phyloP scores from a whole-genome alignment of 2,113 vertebrate species.

The Pterocles orientalis region DNA sequence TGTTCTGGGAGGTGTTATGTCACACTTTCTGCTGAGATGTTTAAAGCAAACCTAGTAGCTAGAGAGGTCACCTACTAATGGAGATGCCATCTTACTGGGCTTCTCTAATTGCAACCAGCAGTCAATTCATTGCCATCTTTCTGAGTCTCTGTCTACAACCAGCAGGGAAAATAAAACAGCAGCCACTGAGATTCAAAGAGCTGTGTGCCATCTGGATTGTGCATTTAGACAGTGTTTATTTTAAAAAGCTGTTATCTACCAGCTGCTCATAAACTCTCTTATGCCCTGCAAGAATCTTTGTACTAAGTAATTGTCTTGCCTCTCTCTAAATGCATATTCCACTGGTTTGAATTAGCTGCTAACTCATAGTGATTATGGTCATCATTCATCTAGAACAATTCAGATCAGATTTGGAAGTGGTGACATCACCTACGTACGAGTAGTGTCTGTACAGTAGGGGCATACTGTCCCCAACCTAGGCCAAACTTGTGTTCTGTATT shows the following conservation, averaged over 20 bases:
- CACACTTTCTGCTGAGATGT: background rate
- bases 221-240: conserved; percentile 60
- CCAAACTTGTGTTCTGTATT: background rate
- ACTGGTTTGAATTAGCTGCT: conserved; percentile 60
- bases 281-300: conserved; percentile 36
- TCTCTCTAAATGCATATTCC: conserved; percentile 7
- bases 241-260: conserved; percentile 64
- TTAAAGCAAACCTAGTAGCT: background rate
- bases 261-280: conserved; percentile 50
- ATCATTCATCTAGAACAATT: conserved; percentile 29
- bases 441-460: background rate
- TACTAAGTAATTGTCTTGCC: background rate
- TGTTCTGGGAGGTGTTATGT: background rate
- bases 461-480: background rate
- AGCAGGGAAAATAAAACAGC: conserved; percentile 25
- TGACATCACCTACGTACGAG: conserved; percentile 4
- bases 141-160: background rate
- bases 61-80: background rate
- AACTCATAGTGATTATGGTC: conserved; percentile 15
- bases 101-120: background rate
- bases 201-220: conserved; percentile 1
- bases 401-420: conserved; percentile 22
- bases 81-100: background rate
- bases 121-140: background rate
- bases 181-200: conserved; percentile 19